Conservation (phyloP, 2,888 invertebrate genomes). For the Cybosia mesomella region DNA sequence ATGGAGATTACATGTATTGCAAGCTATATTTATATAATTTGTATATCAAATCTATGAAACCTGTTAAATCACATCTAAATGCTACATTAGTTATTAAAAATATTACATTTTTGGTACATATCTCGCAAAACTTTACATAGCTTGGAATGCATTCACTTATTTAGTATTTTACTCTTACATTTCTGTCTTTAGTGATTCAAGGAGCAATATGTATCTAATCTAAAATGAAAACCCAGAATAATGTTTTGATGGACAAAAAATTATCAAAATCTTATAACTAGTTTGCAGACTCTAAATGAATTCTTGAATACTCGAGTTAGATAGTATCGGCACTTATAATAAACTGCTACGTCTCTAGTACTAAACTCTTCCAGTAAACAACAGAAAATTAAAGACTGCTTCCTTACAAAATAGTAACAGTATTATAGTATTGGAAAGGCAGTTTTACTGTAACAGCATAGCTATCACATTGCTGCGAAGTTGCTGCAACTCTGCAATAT, state of each 20-base stretch:
- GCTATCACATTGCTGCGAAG: slow-evolving; percentile 34
- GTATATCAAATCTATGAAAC: slow-evolving; percentile 18
- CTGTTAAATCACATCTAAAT: slow-evolving; percentile 24
- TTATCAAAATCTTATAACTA: slow-evolving; percentile 15
- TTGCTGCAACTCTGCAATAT: slow-evolving; percentile 37
- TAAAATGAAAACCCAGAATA: neutral
- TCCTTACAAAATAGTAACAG: slow-evolving; percentile 29
- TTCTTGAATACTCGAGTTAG: slow-evolving; percentile 15
- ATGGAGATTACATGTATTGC: slow-evolving; percentile 21
- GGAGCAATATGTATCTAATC: neutral
- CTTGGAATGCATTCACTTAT: slow-evolving; percentile 51
- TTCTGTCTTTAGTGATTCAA: neutral
- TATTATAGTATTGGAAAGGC: slow-evolving; percentile 44
- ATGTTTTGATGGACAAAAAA: slow-evolving; percentile 11
- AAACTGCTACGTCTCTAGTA: slow-evolving; percentile 38
- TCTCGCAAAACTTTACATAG: slow-evolving; percentile 41
- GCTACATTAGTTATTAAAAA: slow-evolving; percentile 27
- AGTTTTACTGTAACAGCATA: slow-evolving; percentile 40
- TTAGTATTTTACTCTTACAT: slow-evolving; percentile 22
- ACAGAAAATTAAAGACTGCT: slow-evolving; percentile 38
- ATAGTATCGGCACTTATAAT: slow-evolving; percentile 31
- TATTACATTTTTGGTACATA: slow-evolving; percentile 44
- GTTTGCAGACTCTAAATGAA: slow-evolving; percentile 22
- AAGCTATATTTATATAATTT: slow-evolving; percentile 27
- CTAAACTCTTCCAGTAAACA: slow-evolving; percentile 40